Evolutionary conservation across 2,113 vertebrate species (phyloP), one percentile per base, ranked within the genome.

Genomic region (Takifugu flavidus): DNA sequence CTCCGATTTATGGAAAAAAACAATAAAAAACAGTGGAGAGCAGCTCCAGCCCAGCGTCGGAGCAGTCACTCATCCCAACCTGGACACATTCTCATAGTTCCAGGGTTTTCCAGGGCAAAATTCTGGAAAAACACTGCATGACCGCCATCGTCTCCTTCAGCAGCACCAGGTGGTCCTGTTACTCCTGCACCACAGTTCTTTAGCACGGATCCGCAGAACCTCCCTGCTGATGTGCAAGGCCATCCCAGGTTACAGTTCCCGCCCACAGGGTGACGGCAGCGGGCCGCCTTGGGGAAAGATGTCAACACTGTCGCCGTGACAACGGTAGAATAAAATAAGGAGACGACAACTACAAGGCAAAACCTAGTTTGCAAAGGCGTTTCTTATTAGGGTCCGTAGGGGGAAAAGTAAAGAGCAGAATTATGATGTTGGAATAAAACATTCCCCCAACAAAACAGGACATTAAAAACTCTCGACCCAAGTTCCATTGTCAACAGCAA

Each of bases 351-450:
- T 50, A 59, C 53, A 73, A 72, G 58, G 69, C 56, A 74, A 80
- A 75, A 34, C 11, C 67, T 46, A 42, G 4, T 25, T 59, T 28
- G 63, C 46, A 25, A 49, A 79, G 71, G 66, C 76, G 43, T 34
- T 12, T 62, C 46, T 39, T 49, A 58, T 59, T 28, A 42, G 62
- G 62, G 59, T 76, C 66, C 59, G 14, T 39, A 26, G 44, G 56
- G 27, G 28, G 59, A 31, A 43, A 68, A 58, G 49, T 0, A 0
- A 59, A 34, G 53, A 65, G 52, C 67, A 53, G 34, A 67, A 11
- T 10, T 8, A 76, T 72, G 56, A 76, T 72, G 56, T 66, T 53
- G 59, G 60, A 79, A 77, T 79, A 79, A 82, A 86, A 82, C 52
- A 42, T 70, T 63, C 74, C 54, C 52, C 62, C 52, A 71, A 62